Base-by-base conservation (phyloP, 1,140 invertebrate species). In the Coptotermes formosanus region DNA sequence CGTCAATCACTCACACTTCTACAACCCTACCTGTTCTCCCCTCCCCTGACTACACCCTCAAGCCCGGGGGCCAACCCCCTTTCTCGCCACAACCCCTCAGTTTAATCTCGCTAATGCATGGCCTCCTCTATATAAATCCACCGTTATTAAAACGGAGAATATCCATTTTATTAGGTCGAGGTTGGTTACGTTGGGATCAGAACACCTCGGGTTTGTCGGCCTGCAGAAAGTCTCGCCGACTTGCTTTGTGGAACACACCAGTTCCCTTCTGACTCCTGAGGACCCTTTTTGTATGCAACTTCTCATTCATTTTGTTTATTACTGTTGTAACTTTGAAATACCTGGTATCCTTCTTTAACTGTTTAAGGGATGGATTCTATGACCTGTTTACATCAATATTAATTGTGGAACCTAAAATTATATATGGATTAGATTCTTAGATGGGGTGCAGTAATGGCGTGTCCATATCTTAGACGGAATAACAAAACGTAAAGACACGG, bases 101-200 rank as follows among this genome's bases (percentile, higher is more conserved):
- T 75, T 75, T 75, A 75, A 75, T 75, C 64, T 75, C 64, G 64
- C 64, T 75, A 75, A 75, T 75, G 64, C 64, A 75, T 12, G 64
- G 64, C n/a, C 64, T 75, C 64, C 9, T 75, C 64, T 75, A 75
- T 75, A 75, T 75, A 75, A 75, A 75, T 75, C 64, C 64, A 75
- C 64, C 64, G 64, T 30, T 75, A 75, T 75, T 75, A 75, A 75
- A 75, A 75, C 64, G 64, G 64, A 75, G 64, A 75, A 75, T 75
- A 75, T 75, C 64, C 64, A 75, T 75, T 75, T 75, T 75, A 75
- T 75, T 75, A 75, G 64, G 64, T 75, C 64, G 64, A 75, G 64
- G 64, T 75, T 75, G 64, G 64, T 75, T 75, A 30, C 64, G 8
- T 25, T 8, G 52, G 64, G 64, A 75, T 75, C 64, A 75, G 11